Percentiles rank a stretch among this genome's conserved stretches.
Conservation (phyloP, 2,113 vertebrate genomes). For the Vidua macroura region DNA sequence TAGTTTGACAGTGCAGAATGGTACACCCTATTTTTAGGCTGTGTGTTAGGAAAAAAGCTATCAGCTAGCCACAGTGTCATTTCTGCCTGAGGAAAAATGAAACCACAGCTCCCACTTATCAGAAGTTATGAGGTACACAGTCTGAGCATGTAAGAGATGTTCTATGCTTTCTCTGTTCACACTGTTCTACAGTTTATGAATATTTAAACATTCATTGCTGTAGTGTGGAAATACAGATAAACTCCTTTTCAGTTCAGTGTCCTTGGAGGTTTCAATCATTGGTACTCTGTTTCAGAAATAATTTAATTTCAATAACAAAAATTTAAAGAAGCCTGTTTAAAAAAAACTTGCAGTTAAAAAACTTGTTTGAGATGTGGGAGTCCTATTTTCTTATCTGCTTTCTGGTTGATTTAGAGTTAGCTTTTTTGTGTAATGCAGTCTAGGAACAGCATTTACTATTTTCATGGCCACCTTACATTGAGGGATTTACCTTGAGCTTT, state of each 20-base stretch:
- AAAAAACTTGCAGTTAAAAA: background rate
- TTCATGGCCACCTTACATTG: background rate
- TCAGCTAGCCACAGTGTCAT: background rate
- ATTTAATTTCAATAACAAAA: constrained; percentile 15
- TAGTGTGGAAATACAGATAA: constrained; percentile 3
- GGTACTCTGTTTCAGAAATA: background rate
- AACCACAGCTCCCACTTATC: constrained; percentile 10
- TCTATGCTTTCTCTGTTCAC: background rate
- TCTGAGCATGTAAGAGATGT: background rate
- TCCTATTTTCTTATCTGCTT: background rate
- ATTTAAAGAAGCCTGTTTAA: background rate
- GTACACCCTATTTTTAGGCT: background rate
- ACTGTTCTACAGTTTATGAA: constrained; percentile 2
- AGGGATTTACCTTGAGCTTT: background rate
- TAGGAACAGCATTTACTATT: background rate
- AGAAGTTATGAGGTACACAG: background rate
- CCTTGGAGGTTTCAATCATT: background rate
- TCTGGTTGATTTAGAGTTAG: background rate
- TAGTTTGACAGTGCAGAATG: background rate
- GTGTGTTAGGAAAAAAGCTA: background rate
- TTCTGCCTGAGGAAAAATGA: constrained; percentile 12
- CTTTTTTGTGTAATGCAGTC: background rate
- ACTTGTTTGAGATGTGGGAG: background rate
- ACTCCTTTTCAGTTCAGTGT: background rate
- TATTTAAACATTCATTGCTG: constrained; percentile 17